Conservation (phyloP, 2,113 vertebrate species). For the Xenopus borealis region DNA sequence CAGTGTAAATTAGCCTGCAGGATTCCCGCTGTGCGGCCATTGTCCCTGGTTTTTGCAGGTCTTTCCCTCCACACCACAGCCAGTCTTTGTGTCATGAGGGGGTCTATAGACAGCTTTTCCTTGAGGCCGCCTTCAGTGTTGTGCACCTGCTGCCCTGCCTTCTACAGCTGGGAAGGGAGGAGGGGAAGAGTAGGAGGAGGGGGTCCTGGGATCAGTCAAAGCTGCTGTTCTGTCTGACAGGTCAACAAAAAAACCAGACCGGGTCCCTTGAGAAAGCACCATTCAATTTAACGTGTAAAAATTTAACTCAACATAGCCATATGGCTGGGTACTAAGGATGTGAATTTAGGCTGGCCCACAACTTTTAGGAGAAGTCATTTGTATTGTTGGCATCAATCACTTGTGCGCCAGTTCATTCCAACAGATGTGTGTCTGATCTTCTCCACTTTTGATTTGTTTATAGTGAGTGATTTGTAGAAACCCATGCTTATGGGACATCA, state of each 20-base stretch:
- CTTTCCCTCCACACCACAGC: conserved; percentile 43
- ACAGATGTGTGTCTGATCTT: conserved; percentile 9
- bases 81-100: conserved; percentile 43
- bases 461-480: neutral
- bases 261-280: conserved; percentile 43
- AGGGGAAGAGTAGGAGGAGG: conserved; percentile 31
- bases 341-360: conserved; percentile 29
- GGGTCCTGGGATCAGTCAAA: conserved; percentile 46
- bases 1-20: conserved; percentile 43
- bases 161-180: conserved; percentile 38
- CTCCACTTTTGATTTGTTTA: neutral
- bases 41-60: conserved; percentile 43
- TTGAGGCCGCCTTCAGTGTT: conserved; percentile 41
- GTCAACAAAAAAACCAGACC: conserved; percentile 46
- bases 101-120: conserved; percentile 43
- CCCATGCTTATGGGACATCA: neutral
- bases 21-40: conserved; percentile 35
- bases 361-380: conserved; percentile 35
- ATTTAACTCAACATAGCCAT: conserved; percentile 43
- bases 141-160: conserved; percentile 46
- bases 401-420: neutral
- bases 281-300: conserved; percentile 45
- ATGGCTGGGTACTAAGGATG: conserved; percentile 37
- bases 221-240: conserved; percentile 47
- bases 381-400: conserved; percentile 26